A percentile compares a stretch with the other conserved stretches of the same genome.
phyloP scores from a whole-genome alignment of 2,113 vertebrate species.

The Fregetta grallaria region DNA sequence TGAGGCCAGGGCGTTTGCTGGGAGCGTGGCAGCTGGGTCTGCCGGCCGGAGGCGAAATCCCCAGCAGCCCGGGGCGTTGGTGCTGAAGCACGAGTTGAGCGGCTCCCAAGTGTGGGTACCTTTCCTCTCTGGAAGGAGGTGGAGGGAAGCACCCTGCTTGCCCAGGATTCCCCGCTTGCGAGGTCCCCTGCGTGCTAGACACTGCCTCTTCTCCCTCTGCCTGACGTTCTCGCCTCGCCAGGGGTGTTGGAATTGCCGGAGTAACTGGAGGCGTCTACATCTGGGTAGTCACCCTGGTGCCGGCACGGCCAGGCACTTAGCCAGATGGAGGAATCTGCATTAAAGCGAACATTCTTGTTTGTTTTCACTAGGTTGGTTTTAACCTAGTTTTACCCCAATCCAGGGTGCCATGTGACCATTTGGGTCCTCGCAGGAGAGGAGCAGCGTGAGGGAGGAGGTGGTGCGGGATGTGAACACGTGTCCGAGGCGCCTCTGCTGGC shows the following conservation, averaged over 20 bases:
- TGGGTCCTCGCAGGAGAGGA: neutral
- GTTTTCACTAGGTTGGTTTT: neutral
- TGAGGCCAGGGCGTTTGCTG: neutral
- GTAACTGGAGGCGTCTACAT: neutral
- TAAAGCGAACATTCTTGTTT: neutral
- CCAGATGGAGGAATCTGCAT: neutral
- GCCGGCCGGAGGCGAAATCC: neutral
- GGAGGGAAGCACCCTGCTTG: neutral
- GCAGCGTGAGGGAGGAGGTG: neutral
- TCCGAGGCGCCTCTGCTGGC: neutral
- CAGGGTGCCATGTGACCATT: fast-evolving
- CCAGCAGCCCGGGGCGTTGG: fast-evolving
- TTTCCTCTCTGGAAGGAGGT: neutral
- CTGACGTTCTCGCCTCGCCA: neutral
- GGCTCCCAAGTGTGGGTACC: neutral
- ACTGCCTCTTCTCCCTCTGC: neutral
- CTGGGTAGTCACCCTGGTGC: neutral
- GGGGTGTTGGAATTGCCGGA: neutral
- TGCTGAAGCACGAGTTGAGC: fast-evolving
- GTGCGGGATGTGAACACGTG: fast-evolving
- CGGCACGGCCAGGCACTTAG: neutral
- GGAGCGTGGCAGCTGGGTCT: fast-evolving
- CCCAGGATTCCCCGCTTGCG: neutral
- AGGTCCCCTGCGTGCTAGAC: neutral
- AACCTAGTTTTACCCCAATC: neutral